phyloP scores from a whole-genome alignment of 2,113 vertebrate species.

The Syngnathoides biaculeatus region DNA sequence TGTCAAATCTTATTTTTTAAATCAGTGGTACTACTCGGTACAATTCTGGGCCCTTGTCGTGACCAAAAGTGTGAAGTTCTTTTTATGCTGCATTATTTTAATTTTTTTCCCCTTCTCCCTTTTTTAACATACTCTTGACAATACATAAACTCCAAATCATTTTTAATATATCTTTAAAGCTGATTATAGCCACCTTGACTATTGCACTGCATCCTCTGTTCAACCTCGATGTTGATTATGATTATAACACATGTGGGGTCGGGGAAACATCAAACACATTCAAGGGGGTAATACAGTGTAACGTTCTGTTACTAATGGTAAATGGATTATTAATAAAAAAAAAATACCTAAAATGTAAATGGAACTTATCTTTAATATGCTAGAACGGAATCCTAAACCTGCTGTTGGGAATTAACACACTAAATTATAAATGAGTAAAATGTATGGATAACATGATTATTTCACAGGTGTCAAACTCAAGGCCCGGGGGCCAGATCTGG shows the following conservation, averaged over 20 bases:
- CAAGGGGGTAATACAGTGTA: slow-evolving; percentile 42
- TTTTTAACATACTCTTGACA: not conserved
- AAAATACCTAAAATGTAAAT: slow-evolving; percentile 56
- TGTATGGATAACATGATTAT: no score
- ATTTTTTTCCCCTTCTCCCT: not conserved
- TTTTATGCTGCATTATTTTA: slow-evolving; percentile 15
- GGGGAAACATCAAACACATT: slow-evolving; percentile 19
- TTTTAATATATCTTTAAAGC: slow-evolving; percentile 35
- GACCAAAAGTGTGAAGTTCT: slow-evolving; percentile 20
- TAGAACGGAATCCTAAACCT: not conserved
- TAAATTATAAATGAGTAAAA: no score
- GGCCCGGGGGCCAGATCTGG: no score
- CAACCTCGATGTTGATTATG: slow-evolving; percentile 42
- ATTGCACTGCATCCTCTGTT: slow-evolving; percentile 15
- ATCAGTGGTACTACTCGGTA: not conserved
- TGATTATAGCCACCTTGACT: slow-evolving; percentile 34
- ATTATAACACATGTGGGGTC: slow-evolving; percentile 19
- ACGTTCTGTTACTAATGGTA: slow-evolving; percentile 53
- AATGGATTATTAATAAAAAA: slow-evolving; percentile 67
- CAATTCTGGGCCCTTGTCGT: slow-evolving; percentile 1
- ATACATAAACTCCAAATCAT: slow-evolving; percentile 17
- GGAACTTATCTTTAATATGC: no score
- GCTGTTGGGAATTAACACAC: not conserved
- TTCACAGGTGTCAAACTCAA: no score
- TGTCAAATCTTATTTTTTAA: no score